Evolutionary conservation across 2,888 invertebrate species (phyloP).

Genomic region (Blastobasis lacticolella): DNA sequence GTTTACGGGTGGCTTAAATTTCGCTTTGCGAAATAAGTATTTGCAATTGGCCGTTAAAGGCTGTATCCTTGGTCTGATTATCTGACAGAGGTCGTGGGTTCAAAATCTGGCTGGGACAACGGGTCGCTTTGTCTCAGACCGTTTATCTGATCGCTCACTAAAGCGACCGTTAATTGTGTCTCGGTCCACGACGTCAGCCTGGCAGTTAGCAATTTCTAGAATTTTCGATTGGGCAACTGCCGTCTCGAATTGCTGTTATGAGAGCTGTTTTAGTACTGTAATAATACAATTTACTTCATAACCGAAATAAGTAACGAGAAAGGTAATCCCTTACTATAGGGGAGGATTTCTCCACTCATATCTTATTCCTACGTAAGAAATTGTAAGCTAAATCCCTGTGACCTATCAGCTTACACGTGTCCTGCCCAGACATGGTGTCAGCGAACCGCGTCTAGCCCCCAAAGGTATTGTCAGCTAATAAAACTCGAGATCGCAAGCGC

Average conservation of each 20-base stretch:
- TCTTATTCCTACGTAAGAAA: neutral
- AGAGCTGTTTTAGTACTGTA: too few species aligned
- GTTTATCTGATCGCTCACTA: neutral
- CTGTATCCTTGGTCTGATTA: neutral
- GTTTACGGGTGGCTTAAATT: too few species aligned
- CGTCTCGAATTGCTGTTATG: too few species aligned
- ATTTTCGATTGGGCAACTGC: neutral
- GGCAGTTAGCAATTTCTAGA: neutral
- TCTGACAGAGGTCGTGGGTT: neutral
- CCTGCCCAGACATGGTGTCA: slow-evolving; percentile 15
- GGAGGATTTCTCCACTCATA: neutral
- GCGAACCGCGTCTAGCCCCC: neutral
- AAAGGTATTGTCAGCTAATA: neutral
- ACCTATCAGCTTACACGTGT: slow-evolving; percentile 14
- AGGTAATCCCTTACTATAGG: neutral
- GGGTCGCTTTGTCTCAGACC: neutral
- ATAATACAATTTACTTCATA: neutral
- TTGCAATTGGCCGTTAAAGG: neutral
- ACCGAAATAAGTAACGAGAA: neutral
- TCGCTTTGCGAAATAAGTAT: neutral
- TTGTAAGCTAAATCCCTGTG: slow-evolving; percentile 8
- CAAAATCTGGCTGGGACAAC: neutral
- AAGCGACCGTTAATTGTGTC: neutral
- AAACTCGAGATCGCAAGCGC: slow-evolving; percentile 13
- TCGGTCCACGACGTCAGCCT: neutral